phyloP scores from a whole-genome alignment of 2,113 vertebrate species.

The Pitta sordida region DNA sequence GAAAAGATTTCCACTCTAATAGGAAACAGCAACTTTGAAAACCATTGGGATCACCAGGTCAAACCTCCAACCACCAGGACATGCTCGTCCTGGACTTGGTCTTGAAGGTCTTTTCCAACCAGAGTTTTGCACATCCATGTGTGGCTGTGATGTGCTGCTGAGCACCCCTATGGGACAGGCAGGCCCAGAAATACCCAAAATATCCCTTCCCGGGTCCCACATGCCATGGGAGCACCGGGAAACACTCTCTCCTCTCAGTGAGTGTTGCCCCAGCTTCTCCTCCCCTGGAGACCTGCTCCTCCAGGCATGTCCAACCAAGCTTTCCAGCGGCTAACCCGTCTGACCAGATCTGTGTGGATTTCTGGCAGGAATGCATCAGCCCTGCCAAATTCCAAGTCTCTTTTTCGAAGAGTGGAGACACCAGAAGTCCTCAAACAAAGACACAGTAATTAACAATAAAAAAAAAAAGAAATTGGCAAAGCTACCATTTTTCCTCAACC shows the following conservation, averaged over 20 bases:
- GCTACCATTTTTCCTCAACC: not conserved
- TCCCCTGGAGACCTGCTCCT: not conserved
- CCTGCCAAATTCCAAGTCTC: slow-evolving; percentile 30
- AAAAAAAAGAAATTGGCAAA: not conserved
- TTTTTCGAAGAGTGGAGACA: slow-evolving; percentile 21
- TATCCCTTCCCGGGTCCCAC: not conserved
- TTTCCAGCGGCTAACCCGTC: not conserved
- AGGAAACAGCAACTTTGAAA: not conserved
- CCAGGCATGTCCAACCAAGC: not conserved
- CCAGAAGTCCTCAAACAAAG: slow-evolving; percentile 13
- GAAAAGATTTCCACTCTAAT: not conserved
- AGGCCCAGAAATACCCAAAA: not conserved
- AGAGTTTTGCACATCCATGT: accelerated
- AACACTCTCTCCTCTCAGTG: not conserved
- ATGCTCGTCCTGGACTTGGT: not conserved
- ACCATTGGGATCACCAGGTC: not conserved
- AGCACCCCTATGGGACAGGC: not conserved
- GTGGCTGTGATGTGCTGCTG: accelerated
- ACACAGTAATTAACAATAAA: no score
- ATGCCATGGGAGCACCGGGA: not conserved
- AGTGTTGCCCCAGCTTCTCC: not conserved
- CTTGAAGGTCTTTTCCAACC: not conserved
- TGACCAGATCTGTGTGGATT: not conserved
- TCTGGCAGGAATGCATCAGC: slow-evolving; percentile 6
- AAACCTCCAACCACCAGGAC: not conserved